Evolutionary conservation across 2,797 vertebrate genomes (phyloP), one percentile per base, ranked within the genome.

Genomic region (Sebastiscus albofasciatus): DNA sequence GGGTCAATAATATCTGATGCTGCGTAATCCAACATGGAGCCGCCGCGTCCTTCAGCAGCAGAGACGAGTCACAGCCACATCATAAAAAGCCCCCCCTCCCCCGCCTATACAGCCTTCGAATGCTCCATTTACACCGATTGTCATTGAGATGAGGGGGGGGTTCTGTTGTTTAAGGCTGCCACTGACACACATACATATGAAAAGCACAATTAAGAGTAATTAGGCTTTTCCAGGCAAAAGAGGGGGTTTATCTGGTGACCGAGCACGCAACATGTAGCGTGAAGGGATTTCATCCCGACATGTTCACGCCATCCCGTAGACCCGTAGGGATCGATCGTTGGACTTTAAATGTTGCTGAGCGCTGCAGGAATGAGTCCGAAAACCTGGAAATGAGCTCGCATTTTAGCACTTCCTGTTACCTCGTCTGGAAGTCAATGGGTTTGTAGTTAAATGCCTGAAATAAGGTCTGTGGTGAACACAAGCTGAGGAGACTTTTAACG

Each of bases 121-220:
- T 83, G 89, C 88, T 83, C 86, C 88, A 93, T 93, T 94, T 93
- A 90, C 92, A 93, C 84, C 66, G 46, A 93, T 94, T 95, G 88
- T 94, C 82, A 95, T 95, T 94, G 84, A 92, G 92, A 95, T 93
- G 79, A 90, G 84, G 55, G 69, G 39, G 78, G 78, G 78, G 54
- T 26, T 65, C 77, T 86, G 88, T 88, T 93, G 90, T 94, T 89
- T 80, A 84, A 89, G 62, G 67, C 46, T 77, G 77, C 73, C 80
- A 72, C 77, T 69, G 90, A 90, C 91, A 85, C 83, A 68, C 87
- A 91, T 93, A 91, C 71, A 92, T 90, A 89, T 90, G 84, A 91
- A 93, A 90, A 89, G 87, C 77, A 91, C 90, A 89, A 94, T 94
- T 93, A 94, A 82, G 83, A 85, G 79, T 87, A 92, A 92, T 94